Base-by-base conservation (phyloP, 2,113 vertebrate genomes). In the Carettochelys insculpta region DNA sequence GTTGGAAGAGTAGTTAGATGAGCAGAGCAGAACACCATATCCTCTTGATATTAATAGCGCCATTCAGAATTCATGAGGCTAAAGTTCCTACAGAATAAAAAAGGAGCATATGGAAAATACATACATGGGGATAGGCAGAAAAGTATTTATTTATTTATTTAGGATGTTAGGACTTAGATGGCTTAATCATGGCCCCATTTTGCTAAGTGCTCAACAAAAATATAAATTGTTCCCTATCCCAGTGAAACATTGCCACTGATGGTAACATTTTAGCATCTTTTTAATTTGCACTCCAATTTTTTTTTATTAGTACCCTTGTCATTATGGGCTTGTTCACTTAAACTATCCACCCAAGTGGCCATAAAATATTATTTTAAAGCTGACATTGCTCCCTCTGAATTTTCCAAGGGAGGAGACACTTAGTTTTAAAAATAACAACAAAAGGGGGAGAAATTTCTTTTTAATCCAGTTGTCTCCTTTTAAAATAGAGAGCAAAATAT, bases 171-270 rank as follows among this genome's bases (percentile, higher is more conserved):
- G 17, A 48, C 7, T 24, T 34, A 83, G 58, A 0, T 83, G 56
- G 71, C 22, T 76, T 43, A 6, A 8, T 14, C 0, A 4, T 41
- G 9, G 34, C 43, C 27, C 50, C 0, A 0, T 6, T 45, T 3
- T 52, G 5, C 1, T 1, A 8, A 5, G 43, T 58, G n/a, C n/a
- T 7, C 1, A 1, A 17, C 29, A 3, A 4, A 4, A 31, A 50
- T 27, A 52, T 27, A 22, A 38, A 13, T 27, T 9, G 22, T 1
- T 7, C 20, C 4, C 5, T 50, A 54, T 76, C 48, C 83, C 48
- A n/a, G 34, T 52, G n/a, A 90, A 73, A 81, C 3, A 1, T 48
- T 5, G 11, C 1, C 53, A 56, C 14, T 50, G 87, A 82, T 3
- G 80, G 20, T 56, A 78, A 0, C 0, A 1, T 10, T 50, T 20